These are phyloP conservation scores for Raja brachyura DNA, from an alignment of 2,113 vertebrate genomes.

Conservation along the genomic window DNA sequence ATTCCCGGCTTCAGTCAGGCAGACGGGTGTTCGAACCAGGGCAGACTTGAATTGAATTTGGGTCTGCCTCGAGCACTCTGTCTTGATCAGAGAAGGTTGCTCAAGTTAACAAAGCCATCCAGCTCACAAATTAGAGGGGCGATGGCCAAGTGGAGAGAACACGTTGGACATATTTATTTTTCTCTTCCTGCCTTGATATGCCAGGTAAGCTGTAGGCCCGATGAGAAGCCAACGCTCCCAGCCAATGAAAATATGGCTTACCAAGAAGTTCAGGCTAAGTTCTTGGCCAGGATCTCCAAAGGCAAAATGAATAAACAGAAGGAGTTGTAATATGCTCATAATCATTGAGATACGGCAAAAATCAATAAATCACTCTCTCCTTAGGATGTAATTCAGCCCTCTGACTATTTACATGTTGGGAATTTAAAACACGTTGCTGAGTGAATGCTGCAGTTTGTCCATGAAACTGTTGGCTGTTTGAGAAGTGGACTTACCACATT, in stretches of 20 bases:
- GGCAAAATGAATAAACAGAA: background rate
- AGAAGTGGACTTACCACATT: too few relatives aligned
- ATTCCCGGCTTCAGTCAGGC: background rate
- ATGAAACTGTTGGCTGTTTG: too few relatives aligned
- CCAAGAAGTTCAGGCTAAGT: background rate
- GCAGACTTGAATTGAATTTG: too few relatives aligned
- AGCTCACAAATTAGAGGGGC: background rate
- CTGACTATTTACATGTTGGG: too few relatives aligned
- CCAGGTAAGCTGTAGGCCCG: background rate
- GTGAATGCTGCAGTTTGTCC: too few relatives aligned
- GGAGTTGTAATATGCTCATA: too few relatives aligned
- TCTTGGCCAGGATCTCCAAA: background rate
- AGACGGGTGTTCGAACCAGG: background rate
- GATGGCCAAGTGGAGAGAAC: background rate
- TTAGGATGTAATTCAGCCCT: too few relatives aligned
- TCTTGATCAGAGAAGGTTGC: background rate
- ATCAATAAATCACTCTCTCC: too few relatives aligned
- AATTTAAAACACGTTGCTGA: too few relatives aligned
- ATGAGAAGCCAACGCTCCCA: background rate
- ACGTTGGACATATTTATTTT: background rate
- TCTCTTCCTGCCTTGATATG: background rate
- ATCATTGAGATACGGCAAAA: too few relatives aligned
- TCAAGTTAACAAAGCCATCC: background rate
- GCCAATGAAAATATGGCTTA: background rate
- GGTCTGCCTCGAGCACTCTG: background rate